Conservation (phyloP, 2,797 vertebrate species). For the Zalophus californianus region DNA sequence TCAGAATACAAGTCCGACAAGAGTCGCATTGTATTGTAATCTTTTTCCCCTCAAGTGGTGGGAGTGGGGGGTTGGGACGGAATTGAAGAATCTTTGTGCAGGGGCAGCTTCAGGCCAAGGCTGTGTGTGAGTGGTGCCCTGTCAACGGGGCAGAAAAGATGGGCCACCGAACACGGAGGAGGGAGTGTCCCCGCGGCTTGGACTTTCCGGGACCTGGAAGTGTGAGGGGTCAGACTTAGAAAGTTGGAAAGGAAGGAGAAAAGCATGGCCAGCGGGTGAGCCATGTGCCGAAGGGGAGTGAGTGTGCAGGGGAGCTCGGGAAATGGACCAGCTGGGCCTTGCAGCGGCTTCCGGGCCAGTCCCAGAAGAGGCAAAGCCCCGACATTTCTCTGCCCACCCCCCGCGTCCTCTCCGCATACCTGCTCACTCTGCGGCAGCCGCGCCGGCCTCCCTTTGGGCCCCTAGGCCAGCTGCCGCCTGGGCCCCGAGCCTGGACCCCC, state of each 20-base stretch:
- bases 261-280: neutral
- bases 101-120: neutral
- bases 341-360: neutral
- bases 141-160: neutral
- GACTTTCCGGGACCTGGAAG: neutral
- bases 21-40: neutral
- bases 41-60: neutral
- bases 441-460: fast-evolving
- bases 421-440: no score
- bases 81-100: fast-evolving
- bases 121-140: neutral
- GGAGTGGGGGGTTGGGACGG: neutral
- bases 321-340: neutral
- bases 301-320: neutral
- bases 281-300: fast-evolving
- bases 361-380: neutral
- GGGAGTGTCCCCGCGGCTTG: neutral
- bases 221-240: neutral
- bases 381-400: neutral
- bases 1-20: neutral
- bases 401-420: fast-evolving
- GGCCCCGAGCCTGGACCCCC: neutral
- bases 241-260: neutral
- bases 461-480: neutral
- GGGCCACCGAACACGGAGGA: fast-evolving